Evolutionary conservation across 64 coral and sea anemone species (phyloP), one percentile per base, ranked within the genome.

Genomic region (Hydrozoanthus tunicans): DNA sequence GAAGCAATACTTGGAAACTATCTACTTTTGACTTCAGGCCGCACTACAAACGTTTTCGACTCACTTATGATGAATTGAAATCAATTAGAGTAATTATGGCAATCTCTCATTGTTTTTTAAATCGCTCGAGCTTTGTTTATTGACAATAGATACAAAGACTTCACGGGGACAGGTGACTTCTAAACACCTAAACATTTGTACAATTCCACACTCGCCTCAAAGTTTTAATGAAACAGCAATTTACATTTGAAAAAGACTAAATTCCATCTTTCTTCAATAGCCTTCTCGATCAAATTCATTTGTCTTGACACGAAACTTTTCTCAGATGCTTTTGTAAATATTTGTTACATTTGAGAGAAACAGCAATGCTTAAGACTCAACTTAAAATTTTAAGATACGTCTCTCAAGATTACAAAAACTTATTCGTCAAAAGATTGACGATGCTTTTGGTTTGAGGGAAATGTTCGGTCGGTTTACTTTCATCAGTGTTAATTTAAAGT

Each of bases 111-210:
- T 88, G 70, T 88, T 73, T 32, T 58, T 57, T 88, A 58, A 88
- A 88, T 88, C 74, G 69, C 55, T 8, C 17, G 10, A 3, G 68
- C 69, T 88, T 88, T 88, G 84, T 88, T 72, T 88, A 4, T 26
- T 59, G 11, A 88, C 84, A 74, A 61, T 74, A 27, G 3, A 59
- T 20, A 88, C 84, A 88, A 88, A 74, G 74, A 24, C 84, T 70
- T 58, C 55, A 74, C 84, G 11, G 69, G 6, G 84, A 59, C 84
- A 88, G 84, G 68, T 88, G 84, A 88, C 67, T 88, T 74, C 65
- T 59, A 88, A 43, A 43, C 69, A 73, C 69, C 84, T 73, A 74
- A 88, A 88, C 55, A 88, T 88, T 88, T 88, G 84, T 88, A 75
- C 67, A 74, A 73, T 60, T 88, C 56, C 74, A 88, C 14, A 73